These are phyloP conservation scores for Bombylius discolor DNA, from an alignment of 2,888 invertebrate genomes.

Conservation along the genomic window DNA sequence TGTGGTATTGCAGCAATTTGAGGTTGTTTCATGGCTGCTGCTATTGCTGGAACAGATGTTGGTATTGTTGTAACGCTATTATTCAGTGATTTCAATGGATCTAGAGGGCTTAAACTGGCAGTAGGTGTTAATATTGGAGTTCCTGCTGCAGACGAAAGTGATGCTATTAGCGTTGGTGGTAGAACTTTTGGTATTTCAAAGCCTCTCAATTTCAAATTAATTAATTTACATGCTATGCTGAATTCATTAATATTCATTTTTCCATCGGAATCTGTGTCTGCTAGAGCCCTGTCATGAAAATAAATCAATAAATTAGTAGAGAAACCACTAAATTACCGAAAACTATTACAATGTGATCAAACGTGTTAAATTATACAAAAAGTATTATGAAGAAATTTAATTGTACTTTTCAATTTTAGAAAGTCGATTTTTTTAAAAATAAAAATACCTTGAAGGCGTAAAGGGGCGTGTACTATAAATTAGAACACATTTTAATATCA, in stretches of 20 bases:
- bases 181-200: conserved; percentile 78
- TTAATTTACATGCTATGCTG: conserved; percentile 94
- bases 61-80: background rate
- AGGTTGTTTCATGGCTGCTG: conserved; percentile 7
- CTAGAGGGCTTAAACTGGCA: conserved; percentile 30
- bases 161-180: conserved; percentile 61
- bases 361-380: conserved; percentile 9
- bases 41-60: conserved; percentile 13
- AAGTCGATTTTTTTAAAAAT: no score
- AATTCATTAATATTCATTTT: conserved; percentile 94
- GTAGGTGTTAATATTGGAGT: conserved; percentile 32
- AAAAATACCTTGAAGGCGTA: no score
- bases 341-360: conserved; percentile 6
- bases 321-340: conserved; percentile 4
- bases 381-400: no score
- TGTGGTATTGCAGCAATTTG: conserved; percentile 2
- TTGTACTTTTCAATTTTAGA: no score
- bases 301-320: conserved; percentile 11
- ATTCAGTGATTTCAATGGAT: conserved; percentile 22
- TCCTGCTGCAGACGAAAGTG: conserved; percentile 45
- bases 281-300: conserved; percentile 52
- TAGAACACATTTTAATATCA: no score
- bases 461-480: no score
- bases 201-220: conserved; percentile 83
- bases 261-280: conserved; percentile 94